Evolutionary conservation across 2,888 invertebrate species (phyloP), one percentile per base, ranked within the genome.

Genomic region (Cephonodes hylas): DNA sequence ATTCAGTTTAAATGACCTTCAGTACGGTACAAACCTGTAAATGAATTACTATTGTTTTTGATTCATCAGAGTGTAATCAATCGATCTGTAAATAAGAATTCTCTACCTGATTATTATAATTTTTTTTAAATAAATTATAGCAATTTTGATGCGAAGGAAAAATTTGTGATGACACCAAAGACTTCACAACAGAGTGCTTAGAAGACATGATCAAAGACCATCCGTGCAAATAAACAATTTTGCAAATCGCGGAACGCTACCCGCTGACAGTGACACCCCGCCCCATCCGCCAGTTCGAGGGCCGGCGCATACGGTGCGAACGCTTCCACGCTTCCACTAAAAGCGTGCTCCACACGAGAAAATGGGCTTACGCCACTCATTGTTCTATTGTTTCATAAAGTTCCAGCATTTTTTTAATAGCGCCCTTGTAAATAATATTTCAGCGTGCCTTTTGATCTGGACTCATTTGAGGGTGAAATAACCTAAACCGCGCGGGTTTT

Each of bases 301-400:
- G 75, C 63, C 72, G 69, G 74, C 63, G 59, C 66, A 65, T 63
- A 65, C 60, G 63, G 64, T 65, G 69, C 62, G 69, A 71, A 72
- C 66, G 69, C 53, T n/a, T n/a, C n/a, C 38, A 38, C 67, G 64
- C 66, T 66, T 58, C 60, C 48, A 66, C 71, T 83, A 79, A 82
- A 83, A 83, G 83, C 81, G 68, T 70, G 70, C 78, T 76, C 72
- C 66, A 68, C 73, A 66, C 74, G 65, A 60, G 63, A 70, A 70
- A 78, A 76, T 67, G 75, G 73, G 73, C 73, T 75, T 65, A 73
- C 76, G 60, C 67, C 79, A 76, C 76, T 79, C 74, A 74, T 69
- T 73, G 71, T 67, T 66, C 75, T 74, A 83, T 81, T 84, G 83
- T 83, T 79, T 78, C 73, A 69, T 66, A 69, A 73, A 73, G 75